phyloP scores from a whole-genome alignment of 2,113 vertebrate species.

The Anhinga rufa region DNA sequence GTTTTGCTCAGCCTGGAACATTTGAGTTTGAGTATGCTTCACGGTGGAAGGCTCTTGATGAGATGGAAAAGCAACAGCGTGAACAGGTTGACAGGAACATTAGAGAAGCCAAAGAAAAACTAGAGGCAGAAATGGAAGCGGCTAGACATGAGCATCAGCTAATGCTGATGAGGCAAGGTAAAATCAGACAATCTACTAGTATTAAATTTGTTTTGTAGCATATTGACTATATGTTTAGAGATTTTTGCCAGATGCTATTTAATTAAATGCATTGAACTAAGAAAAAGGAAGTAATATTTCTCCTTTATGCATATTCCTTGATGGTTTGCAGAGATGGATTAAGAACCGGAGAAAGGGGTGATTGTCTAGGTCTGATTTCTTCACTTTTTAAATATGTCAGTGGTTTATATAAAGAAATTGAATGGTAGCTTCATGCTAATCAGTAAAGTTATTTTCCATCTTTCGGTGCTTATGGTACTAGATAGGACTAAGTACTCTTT shows the following conservation, averaged over 20 bases:
- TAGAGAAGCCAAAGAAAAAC: constrained; percentile 92
- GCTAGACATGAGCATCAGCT: constrained; percentile 97
- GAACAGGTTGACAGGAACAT: constrained; percentile 95
- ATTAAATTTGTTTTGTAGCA: neutral
- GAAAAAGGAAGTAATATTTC: neutral
- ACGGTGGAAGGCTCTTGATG: constrained; percentile 96
- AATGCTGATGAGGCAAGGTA: constrained; percentile 99
- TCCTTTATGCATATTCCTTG: neutral
- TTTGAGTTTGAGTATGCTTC: constrained; percentile 99
- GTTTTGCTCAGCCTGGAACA: constrained; percentile 94
- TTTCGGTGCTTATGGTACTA: neutral
- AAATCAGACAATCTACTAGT: neutral
- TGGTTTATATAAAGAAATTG: neutral
- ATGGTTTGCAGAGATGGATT: neutral
- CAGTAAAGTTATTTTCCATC: neutral
- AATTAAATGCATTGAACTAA: neutral
- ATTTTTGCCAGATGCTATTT: neutral
- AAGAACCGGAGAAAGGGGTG: neutral
- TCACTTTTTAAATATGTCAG: neutral
- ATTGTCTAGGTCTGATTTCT: neutral
- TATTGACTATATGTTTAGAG: neutral
- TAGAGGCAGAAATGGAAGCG: constrained; percentile 97
- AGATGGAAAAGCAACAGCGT: constrained; percentile 95
- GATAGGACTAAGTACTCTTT: neutral
- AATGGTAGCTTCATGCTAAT: neutral